Percentiles rank a stretch among this genome's conserved stretches.
Conservation (phyloP, 2,797 vertebrate genomes). For the Crax fasciolata region DNA sequence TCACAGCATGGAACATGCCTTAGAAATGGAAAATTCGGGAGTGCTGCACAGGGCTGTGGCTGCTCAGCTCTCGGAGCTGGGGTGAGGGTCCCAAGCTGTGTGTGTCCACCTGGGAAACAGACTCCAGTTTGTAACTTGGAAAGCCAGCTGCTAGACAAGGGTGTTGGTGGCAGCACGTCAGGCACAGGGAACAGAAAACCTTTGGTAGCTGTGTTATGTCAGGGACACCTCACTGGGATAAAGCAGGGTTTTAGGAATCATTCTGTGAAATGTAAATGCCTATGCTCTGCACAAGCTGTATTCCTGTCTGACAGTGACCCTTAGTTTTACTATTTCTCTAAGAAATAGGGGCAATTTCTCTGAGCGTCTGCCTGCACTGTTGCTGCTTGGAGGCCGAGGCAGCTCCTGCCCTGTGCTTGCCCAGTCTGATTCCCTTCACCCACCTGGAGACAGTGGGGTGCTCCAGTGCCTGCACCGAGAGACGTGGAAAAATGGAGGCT, state of each 20-base stretch:
- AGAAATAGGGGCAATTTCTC: neutral
- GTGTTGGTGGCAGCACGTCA: neutral
- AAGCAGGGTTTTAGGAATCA: neutral
- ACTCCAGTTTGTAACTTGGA: neutral
- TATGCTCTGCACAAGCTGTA: neutral
- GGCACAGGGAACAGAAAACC: neutral
- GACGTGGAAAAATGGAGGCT: constrained; percentile 1
- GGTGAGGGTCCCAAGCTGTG: accelerated
- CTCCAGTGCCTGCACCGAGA: neutral
- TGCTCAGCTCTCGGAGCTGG: neutral
- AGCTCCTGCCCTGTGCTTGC: neutral
- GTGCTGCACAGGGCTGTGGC: neutral
- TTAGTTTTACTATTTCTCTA: neutral
- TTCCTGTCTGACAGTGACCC: neutral
- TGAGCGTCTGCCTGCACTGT: neutral
- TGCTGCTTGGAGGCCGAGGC: neutral
- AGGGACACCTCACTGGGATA: neutral
- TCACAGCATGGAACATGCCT: neutral
- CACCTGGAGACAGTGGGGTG: neutral
- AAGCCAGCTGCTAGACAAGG: neutral
- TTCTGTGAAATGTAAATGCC: neutral
- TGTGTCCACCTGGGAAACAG: neutral
- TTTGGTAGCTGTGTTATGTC: neutral
- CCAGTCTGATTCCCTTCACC: accelerated
- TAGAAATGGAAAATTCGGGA: neutral